Conservation (phyloP, 2,888 invertebrate species). For the Tineola bisselliella region DNA sequence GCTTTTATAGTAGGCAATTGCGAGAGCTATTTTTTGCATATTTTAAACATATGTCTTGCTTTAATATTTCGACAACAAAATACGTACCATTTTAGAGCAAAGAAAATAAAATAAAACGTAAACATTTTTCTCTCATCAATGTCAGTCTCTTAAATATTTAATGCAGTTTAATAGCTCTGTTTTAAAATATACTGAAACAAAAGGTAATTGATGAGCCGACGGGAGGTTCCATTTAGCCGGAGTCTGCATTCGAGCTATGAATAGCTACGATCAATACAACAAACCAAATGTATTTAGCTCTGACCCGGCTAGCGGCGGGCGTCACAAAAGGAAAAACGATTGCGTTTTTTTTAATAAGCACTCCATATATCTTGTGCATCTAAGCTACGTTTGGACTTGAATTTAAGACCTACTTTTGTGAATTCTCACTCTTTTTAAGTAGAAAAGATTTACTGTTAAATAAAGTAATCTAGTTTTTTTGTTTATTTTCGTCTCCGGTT, state of each 20-base stretch:
- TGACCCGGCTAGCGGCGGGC: conserved; percentile 13
- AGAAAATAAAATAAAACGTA: background rate
- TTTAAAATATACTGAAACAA: conserved; percentile 1
- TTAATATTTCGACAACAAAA: background rate
- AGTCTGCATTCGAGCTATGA: conserved; percentile 21
- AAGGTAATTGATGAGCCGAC: conserved; percentile 1
- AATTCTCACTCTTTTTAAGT: no score
- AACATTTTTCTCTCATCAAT: background rate
- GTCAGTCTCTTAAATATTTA: background rate
- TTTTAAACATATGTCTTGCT: background rate
- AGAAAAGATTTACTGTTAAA: no score
- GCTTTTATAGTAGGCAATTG: background rate
- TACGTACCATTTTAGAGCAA: background rate
- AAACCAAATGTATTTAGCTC: conserved; percentile 26
- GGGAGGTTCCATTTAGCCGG: background rate
- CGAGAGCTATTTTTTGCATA: no score
- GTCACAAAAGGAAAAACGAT: background rate
- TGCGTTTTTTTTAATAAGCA: background rate
- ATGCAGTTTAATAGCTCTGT: background rate
- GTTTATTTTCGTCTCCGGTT: no score
- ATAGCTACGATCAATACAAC: conserved; percentile 27
- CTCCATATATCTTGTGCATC: background rate
- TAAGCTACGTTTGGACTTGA: no score
- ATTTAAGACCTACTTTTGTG: no score
- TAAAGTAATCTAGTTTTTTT: no score